These are phyloP conservation scores for Myotis planiceps DNA, from an alignment of 2,797 vertebrate genomes.

Conservation along the genomic window DNA sequence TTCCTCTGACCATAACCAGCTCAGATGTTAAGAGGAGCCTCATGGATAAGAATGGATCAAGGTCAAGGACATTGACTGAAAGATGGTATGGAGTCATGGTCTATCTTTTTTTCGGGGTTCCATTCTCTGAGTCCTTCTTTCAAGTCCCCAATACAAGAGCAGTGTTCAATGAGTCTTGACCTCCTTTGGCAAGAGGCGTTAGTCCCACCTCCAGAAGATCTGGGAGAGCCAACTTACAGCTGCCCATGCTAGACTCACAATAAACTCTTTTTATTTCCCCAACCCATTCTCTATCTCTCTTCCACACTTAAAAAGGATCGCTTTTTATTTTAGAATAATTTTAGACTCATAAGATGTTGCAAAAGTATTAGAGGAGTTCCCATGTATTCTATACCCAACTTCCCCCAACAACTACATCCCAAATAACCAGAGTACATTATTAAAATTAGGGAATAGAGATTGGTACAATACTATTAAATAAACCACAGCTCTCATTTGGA, in stretches of 20 bases:
- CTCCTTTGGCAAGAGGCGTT: background rate
- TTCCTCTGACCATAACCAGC: background rate
- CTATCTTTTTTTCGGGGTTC: background rate
- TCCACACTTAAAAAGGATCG: background rate
- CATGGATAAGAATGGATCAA: background rate
- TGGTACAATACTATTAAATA: background rate
- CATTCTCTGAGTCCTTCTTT: background rate
- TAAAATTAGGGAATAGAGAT: background rate
- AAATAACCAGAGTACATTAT: background rate
- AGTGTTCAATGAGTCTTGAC: background rate
- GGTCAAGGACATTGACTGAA: background rate
- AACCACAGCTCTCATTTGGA: background rate
- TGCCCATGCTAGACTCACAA: background rate
- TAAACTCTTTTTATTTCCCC: background rate
- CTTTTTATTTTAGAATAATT: background rate
- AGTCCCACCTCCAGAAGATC: background rate
- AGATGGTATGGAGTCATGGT: background rate
- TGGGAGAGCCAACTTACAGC: background rate
- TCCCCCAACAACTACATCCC: background rate
- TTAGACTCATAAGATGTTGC: background rate
- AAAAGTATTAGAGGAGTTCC: background rate
- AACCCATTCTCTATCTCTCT: background rate
- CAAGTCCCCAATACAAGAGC: background rate
- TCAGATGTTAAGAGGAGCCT: background rate
- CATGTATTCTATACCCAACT: background rate